Evolutionary conservation across 2,888 invertebrate species (phyloP).

Genomic region (Matsumyia berberina): DNA sequence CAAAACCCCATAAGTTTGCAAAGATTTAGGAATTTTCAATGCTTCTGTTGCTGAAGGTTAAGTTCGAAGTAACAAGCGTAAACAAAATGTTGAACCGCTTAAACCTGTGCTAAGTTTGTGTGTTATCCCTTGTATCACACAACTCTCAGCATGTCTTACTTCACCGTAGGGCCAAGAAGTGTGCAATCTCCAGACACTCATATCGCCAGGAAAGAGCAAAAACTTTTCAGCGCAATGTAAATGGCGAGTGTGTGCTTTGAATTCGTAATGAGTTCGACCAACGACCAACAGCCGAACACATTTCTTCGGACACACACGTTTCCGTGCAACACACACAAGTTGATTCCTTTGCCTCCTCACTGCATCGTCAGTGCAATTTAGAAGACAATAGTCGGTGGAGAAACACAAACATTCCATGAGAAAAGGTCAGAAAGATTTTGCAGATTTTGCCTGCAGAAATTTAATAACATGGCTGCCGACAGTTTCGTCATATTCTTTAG

Average conservation of each 20-base stretch:
- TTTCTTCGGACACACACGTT: slow-evolving; percentile 55
- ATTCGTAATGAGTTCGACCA: slow-evolving; percentile 62
- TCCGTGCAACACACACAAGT: slow-evolving; percentile 47
- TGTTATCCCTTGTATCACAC: slow-evolving; percentile 45
- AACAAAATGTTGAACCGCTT: slow-evolving; percentile 48
- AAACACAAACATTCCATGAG: slow-evolving; percentile 8
- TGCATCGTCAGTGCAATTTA: slow-evolving; percentile 6
- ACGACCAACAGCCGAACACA: slow-evolving; percentile 40
- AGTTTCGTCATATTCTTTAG: slow-evolving; percentile 23
- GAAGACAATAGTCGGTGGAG: neutral
- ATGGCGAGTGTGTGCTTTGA: slow-evolving; percentile 67
- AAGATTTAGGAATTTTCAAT: slow-evolving; percentile 18
- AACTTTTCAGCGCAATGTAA: slow-evolving; percentile 66
- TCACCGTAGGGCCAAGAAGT: slow-evolving; percentile 38
- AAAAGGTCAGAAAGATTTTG: slow-evolving; percentile 59
- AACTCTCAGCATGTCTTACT: slow-evolving; percentile 48
- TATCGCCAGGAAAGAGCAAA: slow-evolving; percentile 36
- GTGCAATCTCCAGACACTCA: slow-evolving; percentile 54
- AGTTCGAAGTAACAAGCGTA: slow-evolving; percentile 7
- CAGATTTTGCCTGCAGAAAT: slow-evolving; percentile 33
- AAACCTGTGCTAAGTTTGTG: slow-evolving; percentile 44
- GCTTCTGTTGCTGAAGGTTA: neutral
- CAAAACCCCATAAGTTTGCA: slow-evolving; percentile 4
- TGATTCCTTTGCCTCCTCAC: slow-evolving; percentile 1
- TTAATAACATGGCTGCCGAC: slow-evolving; percentile 36